Base-by-base conservation (phyloP, 2,797 vertebrate species). In the Danio aesculapii region DNA sequence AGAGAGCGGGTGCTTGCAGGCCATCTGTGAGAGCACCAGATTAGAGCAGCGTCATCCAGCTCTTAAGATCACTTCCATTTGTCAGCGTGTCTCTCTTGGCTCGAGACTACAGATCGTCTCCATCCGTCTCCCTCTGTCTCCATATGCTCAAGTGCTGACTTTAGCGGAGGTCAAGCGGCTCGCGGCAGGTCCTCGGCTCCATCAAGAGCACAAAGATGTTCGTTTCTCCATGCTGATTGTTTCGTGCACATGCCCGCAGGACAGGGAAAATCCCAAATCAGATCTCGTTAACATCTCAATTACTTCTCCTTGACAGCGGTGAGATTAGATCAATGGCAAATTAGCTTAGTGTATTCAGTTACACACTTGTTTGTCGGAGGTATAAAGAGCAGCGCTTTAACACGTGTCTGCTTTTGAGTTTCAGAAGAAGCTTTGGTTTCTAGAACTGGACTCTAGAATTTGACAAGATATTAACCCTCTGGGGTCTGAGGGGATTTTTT, bases 71-170 rank as follows among this genome's bases (percentile, higher is more conserved):
- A 67, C 44, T 63, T 84, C 79, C 71, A 80, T 89, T 89, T 88
- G 86, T 88, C 88, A 87, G 81, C 81, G 85, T 85, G 88, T 81
- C 84, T 70, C 78, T 83, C 87, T 78, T 88, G 90, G 89, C 90
- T 84, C 64, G 57, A 81, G 46, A 52, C 84, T 85, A 89, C 86
- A 81, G 87, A 86, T 77, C 87, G 84, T 79, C 17, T 85, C 70
- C 49, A 55, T 83, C 72, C n/a, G 13, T 80, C 75, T 75, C 83
- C 84, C 83, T 90, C 88, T 86, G 39, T 81, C 75, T 88, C 90
- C 89, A 88, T 91, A 92, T 90, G 88, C 83, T 87, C 75, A 73
- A 77, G 81, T 75, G 53, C 61, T 77, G 76, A 81, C 75, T 75
- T 68, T 77, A 68, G 62, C 66, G 19, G 12, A 46, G 82, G 78